Evolutionary conservation across 2,113 vertebrate species (phyloP).

Genomic region (Macroglossus sobrinus): DNA sequence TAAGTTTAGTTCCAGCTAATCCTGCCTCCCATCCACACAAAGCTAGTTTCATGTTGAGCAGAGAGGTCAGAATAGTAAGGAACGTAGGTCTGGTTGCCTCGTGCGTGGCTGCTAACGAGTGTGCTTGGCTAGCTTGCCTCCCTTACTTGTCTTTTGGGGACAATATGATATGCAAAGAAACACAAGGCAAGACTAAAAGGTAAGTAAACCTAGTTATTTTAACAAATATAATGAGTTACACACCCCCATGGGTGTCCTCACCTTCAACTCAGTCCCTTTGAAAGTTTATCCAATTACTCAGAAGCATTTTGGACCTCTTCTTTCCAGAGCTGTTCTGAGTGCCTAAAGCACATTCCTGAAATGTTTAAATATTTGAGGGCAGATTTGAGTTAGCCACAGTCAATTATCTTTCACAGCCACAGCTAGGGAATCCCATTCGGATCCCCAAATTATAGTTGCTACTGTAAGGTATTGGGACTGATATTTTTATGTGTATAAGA

Average conservation of each 20-base stretch:
- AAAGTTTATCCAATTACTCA: background rate
- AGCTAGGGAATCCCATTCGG: background rate
- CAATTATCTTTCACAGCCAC: background rate
- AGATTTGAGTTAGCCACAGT: background rate
- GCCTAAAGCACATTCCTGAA: background rate
- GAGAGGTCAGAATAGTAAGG: background rate
- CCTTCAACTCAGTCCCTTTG: background rate
- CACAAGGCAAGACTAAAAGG: background rate
- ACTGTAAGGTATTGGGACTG: background rate
- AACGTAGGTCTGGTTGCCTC: background rate
- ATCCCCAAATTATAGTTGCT: background rate
- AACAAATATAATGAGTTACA: background rate
- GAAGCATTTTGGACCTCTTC: background rate
- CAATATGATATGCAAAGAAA: background rate
- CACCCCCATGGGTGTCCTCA: background rate
- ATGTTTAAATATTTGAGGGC: background rate
- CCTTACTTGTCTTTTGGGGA: background rate
- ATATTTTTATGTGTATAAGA: background rate
- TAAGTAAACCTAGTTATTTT: background rate
- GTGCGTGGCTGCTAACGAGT: no score
- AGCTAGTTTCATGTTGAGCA: background rate
- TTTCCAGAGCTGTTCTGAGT: background rate
- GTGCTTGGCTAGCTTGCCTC: background rate
- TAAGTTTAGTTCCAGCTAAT: background rate
- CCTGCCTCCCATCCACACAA: background rate